phyloP scores from a whole-genome alignment of 2,888 invertebrate species.

The Lepeophtheirus nordmannii region DNA sequence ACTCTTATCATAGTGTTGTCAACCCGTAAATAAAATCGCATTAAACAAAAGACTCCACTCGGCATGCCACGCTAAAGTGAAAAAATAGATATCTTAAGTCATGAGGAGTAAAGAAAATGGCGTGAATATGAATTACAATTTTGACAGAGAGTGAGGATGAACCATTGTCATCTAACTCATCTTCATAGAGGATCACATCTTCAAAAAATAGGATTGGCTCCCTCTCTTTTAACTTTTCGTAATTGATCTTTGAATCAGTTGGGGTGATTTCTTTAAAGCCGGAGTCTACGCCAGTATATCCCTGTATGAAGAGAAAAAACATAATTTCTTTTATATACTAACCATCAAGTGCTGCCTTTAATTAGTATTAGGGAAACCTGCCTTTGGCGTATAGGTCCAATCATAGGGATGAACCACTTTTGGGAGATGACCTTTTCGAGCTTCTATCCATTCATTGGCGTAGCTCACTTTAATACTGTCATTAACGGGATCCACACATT shows the following conservation, averaged over 20 bases:
- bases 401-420: slow-evolving; percentile 52
- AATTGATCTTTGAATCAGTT: slow-evolving; percentile 55
- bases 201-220: slow-evolving; percentile 88
- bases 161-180: slow-evolving; percentile 96
- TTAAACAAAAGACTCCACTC: slow-evolving; percentile 69
- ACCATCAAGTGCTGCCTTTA: neutral
- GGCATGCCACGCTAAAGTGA: slow-evolving; percentile 91
- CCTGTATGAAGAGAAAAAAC: neutral
- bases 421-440: neutral
- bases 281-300: neutral
- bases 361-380: slow-evolving; percentile 42
- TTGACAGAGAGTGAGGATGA: slow-evolving; percentile 75
- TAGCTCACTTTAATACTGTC: slow-evolving; percentile 61
- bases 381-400: slow-evolving; percentile 86
- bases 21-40: slow-evolving; percentile 80
- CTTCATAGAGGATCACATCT: slow-evolving; percentile 85
- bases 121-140: no score
- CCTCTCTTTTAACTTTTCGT: slow-evolving; percentile 67
- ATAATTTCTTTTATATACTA: neutral
- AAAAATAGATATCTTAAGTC: no score
- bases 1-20: slow-evolving; percentile 77
- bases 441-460: slow-evolving; percentile 64
- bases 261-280: slow-evolving; percentile 42
- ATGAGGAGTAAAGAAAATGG: slow-evolving; percentile 31
- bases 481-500: slow-evolving; percentile 51